A percentile compares a stretch with the other conserved stretches of the same genome.
These are phyloP conservation scores for Alligator sinensis DNA, from an alignment of 2,113 vertebrate species.

Conservation along the genomic window DNA sequence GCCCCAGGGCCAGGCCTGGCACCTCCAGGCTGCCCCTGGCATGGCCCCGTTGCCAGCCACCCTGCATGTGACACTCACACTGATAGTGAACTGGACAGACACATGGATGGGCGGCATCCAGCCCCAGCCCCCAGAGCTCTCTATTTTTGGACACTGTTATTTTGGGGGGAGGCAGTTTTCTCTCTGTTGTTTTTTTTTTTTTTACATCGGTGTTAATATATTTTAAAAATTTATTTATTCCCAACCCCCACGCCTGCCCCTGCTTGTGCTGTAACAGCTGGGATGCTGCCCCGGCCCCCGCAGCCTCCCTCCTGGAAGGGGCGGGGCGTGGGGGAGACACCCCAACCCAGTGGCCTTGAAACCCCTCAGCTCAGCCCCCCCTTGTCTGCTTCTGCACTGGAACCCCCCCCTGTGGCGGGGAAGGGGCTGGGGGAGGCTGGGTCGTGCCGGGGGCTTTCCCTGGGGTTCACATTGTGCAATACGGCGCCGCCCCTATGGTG, in stretches of 20 bases:
- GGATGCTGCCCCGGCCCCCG: background rate
- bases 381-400: background rate
- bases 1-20: background rate
- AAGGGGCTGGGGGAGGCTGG: background rate
- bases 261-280: background rate
- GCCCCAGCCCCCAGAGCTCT: background rate
- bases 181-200: background rate
- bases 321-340: background rate
- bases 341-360: background rate
- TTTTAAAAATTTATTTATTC: conserved; percentile 67
- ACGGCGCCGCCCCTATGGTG: background rate
- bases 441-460: too few relatives aligned
- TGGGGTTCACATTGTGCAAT: background rate
- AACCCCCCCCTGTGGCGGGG: background rate
- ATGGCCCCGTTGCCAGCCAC: background rate
- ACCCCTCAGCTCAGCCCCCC: background rate
- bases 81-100: background rate
- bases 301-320: too few relatives aligned
- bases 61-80: background rate
- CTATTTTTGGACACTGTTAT: background rate
- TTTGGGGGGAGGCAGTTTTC: background rate
- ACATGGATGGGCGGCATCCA: background rate
- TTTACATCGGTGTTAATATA: conserved; percentile 43
- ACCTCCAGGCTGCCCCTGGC: too few relatives aligned
- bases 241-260: accelerated